Evolutionary conservation across 2,797 vertebrate genomes (phyloP), one percentile per base, ranked within the genome.

Genomic region (Sebastes taczanowskii): DNA sequence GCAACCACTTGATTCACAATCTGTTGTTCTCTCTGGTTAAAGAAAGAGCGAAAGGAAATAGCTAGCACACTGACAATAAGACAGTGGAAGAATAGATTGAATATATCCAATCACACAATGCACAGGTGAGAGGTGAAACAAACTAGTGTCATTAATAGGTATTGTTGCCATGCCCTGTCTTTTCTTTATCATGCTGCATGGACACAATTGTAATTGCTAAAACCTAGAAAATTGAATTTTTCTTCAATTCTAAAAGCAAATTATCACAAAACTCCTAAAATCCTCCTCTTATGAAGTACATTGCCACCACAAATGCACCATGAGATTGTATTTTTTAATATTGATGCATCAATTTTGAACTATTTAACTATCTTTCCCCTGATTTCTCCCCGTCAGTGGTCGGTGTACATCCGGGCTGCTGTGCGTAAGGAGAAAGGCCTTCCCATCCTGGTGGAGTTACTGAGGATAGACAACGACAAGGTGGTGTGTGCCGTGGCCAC

Each of bases 401-500:
- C 98, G 1, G 97, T 99, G 83, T 99, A 99, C 72, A 99, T 99
- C 83, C 97, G 98, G 1, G 98, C 97, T 14, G 98, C 98, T 1
- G 98, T 99, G 77, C 97, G 98, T 25, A 94, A 93, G 65, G 94
- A 94, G 80, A 94, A 94, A 77, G 94, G 94, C 82, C 93, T 99
- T 87, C 98, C 98, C 7, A 99, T 99, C 74, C 89, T 99, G 58
- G 98, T 99, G 95, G 98, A 99, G 81, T 94, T 99, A 83, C 97
- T 99, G 86, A 97, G 98, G 92, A 99, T 99, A 96, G 98, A 99
- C 94, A 99, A 99, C 6, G 98, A 99, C 92, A 97, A 98, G 42
- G 98, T 99, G 84, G 98, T 99, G 59, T 99, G 98, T 73, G 98
- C 98, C 1, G 98, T 99, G 76, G 98, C 98, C 86, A 99, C 98